phyloP scores from a whole-genome alignment of 30 jellyfish, hydroid and myxozoan genomes.

The Nemopilema nomurai region DNA sequence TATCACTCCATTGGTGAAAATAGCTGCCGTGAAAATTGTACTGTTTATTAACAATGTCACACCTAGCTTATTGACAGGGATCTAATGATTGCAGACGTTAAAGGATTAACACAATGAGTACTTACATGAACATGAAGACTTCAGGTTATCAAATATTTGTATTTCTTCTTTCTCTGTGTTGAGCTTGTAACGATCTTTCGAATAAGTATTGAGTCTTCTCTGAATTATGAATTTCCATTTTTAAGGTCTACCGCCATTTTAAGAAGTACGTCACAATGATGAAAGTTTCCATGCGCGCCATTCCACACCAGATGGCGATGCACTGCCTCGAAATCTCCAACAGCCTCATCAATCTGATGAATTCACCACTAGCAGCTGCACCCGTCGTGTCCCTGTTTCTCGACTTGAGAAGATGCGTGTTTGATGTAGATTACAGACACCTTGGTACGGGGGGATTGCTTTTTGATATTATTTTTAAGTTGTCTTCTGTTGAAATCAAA shows the following conservation, averaged over 20 bases:
- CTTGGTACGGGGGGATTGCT: conserved; percentile 59
- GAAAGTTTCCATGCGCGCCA: conserved; percentile 1
- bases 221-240: neutral
- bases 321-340: conserved; percentile 6
- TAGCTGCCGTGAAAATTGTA: neutral
- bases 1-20: neutral
- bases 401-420: conserved; percentile 54
- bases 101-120: too few species aligned
- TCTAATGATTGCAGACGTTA: too few species aligned
- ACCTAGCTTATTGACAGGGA: too few species aligned
- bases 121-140: too few species aligned
- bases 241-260: conserved; percentile 44
- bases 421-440: conserved; percentile 57
- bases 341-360: conserved; percentile 22
- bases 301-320: conserved; percentile 17
- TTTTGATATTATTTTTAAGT: neutral
- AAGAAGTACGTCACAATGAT: conserved; percentile 54
- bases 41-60: neutral
- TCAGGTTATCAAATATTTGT: too few species aligned
- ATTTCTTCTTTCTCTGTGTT: too few species aligned
- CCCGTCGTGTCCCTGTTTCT: conserved; percentile 54
- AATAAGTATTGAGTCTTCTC: too few species aligned
- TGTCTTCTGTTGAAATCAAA: too few species aligned
- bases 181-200: too few species aligned
- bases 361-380: conserved; percentile 79